Evolutionary conservation across 2,888 invertebrate species (phyloP).

Genomic region (Leptinotarsa tumamoca): DNA sequence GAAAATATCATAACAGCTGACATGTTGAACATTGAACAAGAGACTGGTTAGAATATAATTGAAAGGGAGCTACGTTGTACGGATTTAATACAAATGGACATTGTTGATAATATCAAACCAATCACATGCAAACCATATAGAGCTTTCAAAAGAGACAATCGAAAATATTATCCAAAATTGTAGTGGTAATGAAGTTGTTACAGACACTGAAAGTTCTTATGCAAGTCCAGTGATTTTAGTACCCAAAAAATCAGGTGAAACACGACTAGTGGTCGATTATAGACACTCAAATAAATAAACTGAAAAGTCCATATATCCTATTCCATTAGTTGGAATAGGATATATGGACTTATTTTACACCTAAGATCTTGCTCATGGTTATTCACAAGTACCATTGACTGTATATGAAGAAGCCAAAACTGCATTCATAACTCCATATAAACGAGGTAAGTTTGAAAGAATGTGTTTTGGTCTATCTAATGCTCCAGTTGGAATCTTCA

Average conservation of each 20-base stretch:
- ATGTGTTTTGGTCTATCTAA: constrained; percentile 12
- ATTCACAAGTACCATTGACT: constrained; percentile 8
- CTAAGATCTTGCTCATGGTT: constrained; percentile 8
- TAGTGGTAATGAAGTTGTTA: no score
- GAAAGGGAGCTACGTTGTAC: no score
- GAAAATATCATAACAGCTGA: no score
- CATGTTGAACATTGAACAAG: no score
- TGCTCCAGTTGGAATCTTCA: neutral
- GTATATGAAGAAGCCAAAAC: neutral
- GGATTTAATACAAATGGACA: no score
- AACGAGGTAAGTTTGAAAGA: constrained; percentile 1
- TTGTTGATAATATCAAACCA: no score
- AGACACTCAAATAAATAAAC: constrained; percentile 14
- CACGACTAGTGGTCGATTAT: constrained; percentile 20
- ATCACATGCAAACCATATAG: no score
- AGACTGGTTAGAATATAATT: no score
- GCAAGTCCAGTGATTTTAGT: constrained; percentile 25
- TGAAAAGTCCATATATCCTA: constrained; percentile 17
- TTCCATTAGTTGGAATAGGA: constrained; percentile 12
- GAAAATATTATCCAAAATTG: no score
- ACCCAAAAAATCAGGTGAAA: constrained; percentile 23
- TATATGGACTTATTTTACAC: constrained; percentile 5
- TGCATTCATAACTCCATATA: constrained; percentile 3
- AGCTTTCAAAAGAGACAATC: no score
- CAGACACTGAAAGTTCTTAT: constrained; percentile 3